phyloP scores from a whole-genome alignment of 2,888 invertebrate genomes.

The Tetropium fuscum region DNA sequence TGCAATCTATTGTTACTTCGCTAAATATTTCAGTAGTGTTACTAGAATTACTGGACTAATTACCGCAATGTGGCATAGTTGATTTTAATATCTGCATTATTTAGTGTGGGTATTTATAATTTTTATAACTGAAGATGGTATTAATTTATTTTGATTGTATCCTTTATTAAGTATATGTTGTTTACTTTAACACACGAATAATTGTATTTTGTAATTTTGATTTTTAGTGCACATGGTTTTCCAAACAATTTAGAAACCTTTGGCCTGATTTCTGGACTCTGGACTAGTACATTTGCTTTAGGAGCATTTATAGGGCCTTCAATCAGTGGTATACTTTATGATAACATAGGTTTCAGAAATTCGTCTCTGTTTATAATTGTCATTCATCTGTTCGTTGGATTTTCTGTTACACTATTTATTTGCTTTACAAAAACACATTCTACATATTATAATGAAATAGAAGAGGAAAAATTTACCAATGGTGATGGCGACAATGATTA shows the following conservation, averaged over 20 bases:
- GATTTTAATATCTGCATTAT: too few species aligned
- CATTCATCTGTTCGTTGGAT: slow-evolving; percentile 74
- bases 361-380: slow-evolving; percentile 79
- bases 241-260: slow-evolving; percentile 90
- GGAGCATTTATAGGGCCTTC: slow-evolving; percentile 90
- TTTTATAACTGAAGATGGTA: too few species aligned
- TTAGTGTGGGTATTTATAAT: too few species aligned
- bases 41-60: too few species aligned
- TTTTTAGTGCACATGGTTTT: slow-evolving; percentile 76
- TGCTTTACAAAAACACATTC: slow-evolving; percentile 55
- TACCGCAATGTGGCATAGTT: too few species aligned
- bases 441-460: slow-evolving; percentile 62
- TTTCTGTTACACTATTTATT: slow-evolving; percentile 65
- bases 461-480: slow-evolving; percentile 68
- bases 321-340: slow-evolving; percentile 79
- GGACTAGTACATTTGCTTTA: slow-evolving; percentile 90
- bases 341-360: slow-evolving; percentile 77
- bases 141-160: too few species aligned
- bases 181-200: too few species aligned
- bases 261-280: slow-evolving; percentile 89
- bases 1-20: too few species aligned
- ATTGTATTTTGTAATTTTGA: too few species aligned
- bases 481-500: slow-evolving; percentile 68
- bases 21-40: too few species aligned
- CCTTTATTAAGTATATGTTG: too few species aligned